Evolutionary conservation across 2,888 invertebrate genomes (phyloP).

Genomic region (Drosophila longiperda): DNA sequence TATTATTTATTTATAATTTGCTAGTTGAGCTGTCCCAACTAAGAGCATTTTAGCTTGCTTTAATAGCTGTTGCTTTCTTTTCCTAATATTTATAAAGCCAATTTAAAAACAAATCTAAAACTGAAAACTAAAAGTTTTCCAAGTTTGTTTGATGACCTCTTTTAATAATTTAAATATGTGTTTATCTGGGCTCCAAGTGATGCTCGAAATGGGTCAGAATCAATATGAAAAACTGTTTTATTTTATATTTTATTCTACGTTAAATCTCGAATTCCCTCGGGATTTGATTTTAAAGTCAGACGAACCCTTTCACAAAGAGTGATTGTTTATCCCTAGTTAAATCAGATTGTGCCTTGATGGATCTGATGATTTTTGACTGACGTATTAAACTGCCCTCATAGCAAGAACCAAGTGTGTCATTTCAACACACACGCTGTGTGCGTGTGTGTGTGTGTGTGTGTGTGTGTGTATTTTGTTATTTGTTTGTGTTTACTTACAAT

Average conservation of each 20-base stretch:
- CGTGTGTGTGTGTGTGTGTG: conserved; percentile 6
- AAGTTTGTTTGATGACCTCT: background rate
- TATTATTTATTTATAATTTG: background rate
- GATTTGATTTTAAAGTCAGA: background rate
- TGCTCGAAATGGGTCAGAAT: background rate
- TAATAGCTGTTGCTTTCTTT: background rate
- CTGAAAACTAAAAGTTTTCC: background rate
- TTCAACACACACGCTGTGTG: background rate
- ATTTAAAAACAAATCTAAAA: background rate
- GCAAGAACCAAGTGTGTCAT: conserved; percentile 5
- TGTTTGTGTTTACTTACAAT: conserved; percentile 77
- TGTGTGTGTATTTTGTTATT: conserved; percentile 32
- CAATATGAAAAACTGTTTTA: background rate
- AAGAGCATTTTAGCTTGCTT: background rate
- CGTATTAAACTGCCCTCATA: conserved; percentile 25
- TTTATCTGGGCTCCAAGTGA: too few species aligned
- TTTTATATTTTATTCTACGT: background rate
- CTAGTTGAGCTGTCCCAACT: background rate
- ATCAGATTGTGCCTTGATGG: background rate
- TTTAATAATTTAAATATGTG: background rate
- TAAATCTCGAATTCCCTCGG: background rate
- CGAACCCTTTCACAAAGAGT: background rate
- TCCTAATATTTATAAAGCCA: background rate
- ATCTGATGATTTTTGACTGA: background rate
- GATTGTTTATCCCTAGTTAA: background rate